These are phyloP conservation scores for Corella eumyota DNA, from an alignment of 23 tunicate species.

Conservation along the genomic window DNA sequence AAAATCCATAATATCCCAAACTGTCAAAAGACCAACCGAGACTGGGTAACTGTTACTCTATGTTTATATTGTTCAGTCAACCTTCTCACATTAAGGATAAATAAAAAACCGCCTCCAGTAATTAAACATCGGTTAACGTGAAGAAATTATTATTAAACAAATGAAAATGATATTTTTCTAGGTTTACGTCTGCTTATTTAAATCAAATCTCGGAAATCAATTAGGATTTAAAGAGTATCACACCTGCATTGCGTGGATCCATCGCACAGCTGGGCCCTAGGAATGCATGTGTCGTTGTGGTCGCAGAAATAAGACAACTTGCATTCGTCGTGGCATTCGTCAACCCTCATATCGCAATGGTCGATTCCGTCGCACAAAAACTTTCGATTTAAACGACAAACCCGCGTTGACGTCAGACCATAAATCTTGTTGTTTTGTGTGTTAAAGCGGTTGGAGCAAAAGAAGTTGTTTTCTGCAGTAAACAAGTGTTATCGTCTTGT, in stretches of 20 bases:
- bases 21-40: too few species aligned
- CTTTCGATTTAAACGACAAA: constrained; percentile 23
- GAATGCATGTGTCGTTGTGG: constrained; percentile 24
- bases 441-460: constrained; percentile 15
- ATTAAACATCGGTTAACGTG: too few species aligned
- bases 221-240: too few species aligned
- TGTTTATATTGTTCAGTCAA: too few species aligned
- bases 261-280: constrained; percentile 32
- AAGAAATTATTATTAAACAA: too few species aligned
- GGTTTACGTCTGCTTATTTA: too few species aligned
- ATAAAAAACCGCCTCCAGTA: too few species aligned
- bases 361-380: constrained; percentile 58
- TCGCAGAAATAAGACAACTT: constrained; percentile 43
- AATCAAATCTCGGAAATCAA: too few species aligned
- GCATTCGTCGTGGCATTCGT: constrained; percentile 53
- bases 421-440: not conserved
- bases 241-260: constrained; percentile 58
- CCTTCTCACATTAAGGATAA: too few species aligned
- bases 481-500: not conserved
- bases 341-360: constrained; percentile 43
- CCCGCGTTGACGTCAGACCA: not conserved
- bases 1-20: too few species aligned
- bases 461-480: constrained; percentile 7
- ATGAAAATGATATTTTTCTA: too few species aligned
- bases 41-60: too few species aligned